Conservation (phyloP, 1,140 invertebrate species). For the Oppia nitens region DNA sequence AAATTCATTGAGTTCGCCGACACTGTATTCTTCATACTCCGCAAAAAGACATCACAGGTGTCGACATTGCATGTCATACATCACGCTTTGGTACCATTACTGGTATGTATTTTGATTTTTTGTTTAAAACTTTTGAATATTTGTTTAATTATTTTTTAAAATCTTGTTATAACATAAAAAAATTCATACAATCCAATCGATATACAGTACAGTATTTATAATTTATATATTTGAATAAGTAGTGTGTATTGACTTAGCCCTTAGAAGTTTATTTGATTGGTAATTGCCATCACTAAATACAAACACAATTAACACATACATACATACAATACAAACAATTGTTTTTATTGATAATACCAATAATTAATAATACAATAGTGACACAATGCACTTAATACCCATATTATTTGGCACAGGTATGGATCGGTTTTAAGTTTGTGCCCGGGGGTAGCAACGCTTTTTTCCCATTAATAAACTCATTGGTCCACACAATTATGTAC, state of each 20-base stretch:
- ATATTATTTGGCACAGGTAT: slow-evolving; percentile 15
- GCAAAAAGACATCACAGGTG: slow-evolving; percentile 69
- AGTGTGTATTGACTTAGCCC: neutral
- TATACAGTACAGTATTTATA: too few relatives aligned
- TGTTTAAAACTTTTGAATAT: too few relatives aligned
- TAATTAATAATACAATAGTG: too few relatives aligned
- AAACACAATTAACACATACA: too few relatives aligned
- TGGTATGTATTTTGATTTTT: slow-evolving; percentile 39
- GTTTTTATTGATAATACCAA: too few relatives aligned
- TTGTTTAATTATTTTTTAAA: too few relatives aligned
- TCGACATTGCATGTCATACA: slow-evolving; percentile 79
- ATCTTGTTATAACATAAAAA: too few relatives aligned
- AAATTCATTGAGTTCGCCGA: slow-evolving; percentile 33
- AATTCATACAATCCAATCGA: too few relatives aligned
- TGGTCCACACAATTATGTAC: slow-evolving; percentile 51
- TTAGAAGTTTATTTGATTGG: neutral
- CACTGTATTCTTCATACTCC: slow-evolving; percentile 63
- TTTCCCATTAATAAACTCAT: slow-evolving; percentile 55
- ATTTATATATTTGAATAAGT: neutral
- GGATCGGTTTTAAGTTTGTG: slow-evolving; percentile 23
- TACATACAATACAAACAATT: too few relatives aligned
- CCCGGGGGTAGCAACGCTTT: slow-evolving; percentile 66
- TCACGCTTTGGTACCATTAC: slow-evolving; percentile 39
- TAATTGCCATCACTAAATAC: too few relatives aligned
- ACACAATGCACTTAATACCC: too few relatives aligned